Evolutionary conservation across 1,140 invertebrate genomes (phyloP).

Genomic region (Frieseomelitta varia): DNA sequence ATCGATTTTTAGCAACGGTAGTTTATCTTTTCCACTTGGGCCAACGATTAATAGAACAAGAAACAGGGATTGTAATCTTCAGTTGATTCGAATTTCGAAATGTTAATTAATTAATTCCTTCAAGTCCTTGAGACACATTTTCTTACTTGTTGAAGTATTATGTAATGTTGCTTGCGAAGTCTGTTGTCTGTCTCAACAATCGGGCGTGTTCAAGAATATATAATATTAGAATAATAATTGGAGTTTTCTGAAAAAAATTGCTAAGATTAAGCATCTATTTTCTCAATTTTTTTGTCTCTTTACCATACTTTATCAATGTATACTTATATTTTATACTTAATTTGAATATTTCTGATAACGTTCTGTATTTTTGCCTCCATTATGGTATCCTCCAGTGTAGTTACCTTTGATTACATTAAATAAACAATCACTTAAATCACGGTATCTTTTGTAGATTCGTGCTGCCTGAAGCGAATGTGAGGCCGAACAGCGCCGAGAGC

Average conservation of each 20-base stretch:
- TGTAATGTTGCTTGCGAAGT: no score
- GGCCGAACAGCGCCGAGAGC: slow-evolving; percentile 75
- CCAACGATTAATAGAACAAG: neutral
- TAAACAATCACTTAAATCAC: neutral
- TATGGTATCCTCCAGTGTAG: neutral
- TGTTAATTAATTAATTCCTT: neutral
- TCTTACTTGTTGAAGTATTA: no score
- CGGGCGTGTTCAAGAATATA: no score
- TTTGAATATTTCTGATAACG: neutral
- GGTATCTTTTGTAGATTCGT: slow-evolving; percentile 66
- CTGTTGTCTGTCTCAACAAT: no score
- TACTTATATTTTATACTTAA: neutral
- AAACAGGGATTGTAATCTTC: no score
- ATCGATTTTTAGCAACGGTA: neutral
- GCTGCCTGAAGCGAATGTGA: slow-evolving; percentile 70
- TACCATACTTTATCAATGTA: no score
- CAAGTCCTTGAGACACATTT: no score
- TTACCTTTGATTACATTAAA: no score
- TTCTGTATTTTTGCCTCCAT: neutral
- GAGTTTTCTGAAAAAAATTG: no score
- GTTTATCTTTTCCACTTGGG: neutral
- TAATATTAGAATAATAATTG: no score
- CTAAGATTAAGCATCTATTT: no score
- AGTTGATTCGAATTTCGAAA: neutral
- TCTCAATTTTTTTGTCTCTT: no score